phyloP scores from a whole-genome alignment of 2,888 invertebrate species.

The Drosophila monieri region DNA sequence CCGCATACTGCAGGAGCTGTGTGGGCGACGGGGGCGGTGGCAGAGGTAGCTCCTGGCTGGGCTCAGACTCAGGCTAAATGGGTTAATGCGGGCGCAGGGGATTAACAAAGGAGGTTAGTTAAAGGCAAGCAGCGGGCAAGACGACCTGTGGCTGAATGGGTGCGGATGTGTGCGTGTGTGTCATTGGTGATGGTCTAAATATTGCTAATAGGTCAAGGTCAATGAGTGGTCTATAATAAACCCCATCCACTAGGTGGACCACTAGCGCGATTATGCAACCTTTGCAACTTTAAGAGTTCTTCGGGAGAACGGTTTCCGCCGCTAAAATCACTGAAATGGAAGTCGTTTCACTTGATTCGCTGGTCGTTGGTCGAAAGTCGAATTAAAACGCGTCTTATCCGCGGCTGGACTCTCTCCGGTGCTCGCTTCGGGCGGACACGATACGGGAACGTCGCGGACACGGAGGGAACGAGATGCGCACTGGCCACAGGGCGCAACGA shows the following conservation, averaged over 20 bases:
- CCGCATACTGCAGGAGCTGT: constrained; percentile 81
- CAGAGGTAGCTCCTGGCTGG: constrained; percentile 76
- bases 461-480: constrained; percentile 28
- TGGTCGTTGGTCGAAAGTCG: constrained; percentile 16
- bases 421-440: constrained; percentile 31
- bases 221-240: constrained; percentile 45
- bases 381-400: not conserved
- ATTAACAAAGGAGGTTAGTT: constrained; percentile 69
- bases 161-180: constrained; percentile 18
- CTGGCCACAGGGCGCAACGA: constrained; percentile 42
- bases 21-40: constrained; percentile 83
- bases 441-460: constrained; percentile 3
- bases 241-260: constrained; percentile 4
- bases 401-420: constrained; percentile 26
- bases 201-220: constrained; percentile 81
- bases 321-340: constrained; percentile 20
- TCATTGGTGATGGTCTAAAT: constrained; percentile 42
- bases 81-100: constrained; percentile 60
- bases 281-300: constrained; percentile 3
- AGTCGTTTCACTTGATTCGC: constrained; percentile 31
- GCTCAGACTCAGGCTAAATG: constrained; percentile 59
- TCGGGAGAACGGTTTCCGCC: not conserved
- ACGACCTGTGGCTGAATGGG: constrained; percentile 36
- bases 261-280: constrained; percentile 30
- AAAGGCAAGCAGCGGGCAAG: constrained; percentile 51